These are phyloP conservation scores for Hassar affinis DNA, from an alignment of 2,113 vertebrate genomes.

Conservation along the genomic window DNA sequence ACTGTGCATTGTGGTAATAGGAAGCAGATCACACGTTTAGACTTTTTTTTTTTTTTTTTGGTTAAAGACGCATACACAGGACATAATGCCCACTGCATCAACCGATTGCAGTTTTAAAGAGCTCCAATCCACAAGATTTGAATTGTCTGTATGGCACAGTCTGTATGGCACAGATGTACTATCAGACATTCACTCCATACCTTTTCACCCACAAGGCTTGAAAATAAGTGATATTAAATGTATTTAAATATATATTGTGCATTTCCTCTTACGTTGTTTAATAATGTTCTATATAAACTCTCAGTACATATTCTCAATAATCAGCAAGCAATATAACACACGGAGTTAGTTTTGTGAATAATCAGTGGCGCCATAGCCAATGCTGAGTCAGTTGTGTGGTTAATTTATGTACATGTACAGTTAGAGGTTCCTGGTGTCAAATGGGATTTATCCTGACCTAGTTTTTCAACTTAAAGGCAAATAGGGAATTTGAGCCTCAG, in stretches of 20 bases:
- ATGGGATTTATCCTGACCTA: conserved; percentile 2
- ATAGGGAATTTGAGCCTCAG: conserved; percentile 17
- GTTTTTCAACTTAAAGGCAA: neutral
- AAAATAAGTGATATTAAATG: too few relatives aligned
- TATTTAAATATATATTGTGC: too few relatives aligned
- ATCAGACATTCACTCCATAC: neutral
- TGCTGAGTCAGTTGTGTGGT: neutral
- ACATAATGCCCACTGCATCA: neutral
- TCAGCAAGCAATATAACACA: neutral
- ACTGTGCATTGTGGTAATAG: neutral
- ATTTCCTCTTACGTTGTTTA: neutral
- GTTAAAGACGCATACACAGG: too few relatives aligned
- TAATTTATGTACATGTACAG: neutral
- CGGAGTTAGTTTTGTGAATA: neutral
- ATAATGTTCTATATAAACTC: neutral
- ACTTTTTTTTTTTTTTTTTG: too few relatives aligned
- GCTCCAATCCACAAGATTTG: conserved; percentile 13
- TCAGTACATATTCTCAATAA: neutral
- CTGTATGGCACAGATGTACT: neutral
- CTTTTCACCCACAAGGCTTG: neutral
- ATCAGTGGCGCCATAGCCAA: conserved; percentile 11
- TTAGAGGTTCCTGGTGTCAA: neutral
- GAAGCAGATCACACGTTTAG: neutral
- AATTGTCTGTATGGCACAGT: conserved; percentile 23
- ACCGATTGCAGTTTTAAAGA: neutral